Conservation (phyloP, 2,888 invertebrate species). For the Lacanobia wlatinum region DNA sequence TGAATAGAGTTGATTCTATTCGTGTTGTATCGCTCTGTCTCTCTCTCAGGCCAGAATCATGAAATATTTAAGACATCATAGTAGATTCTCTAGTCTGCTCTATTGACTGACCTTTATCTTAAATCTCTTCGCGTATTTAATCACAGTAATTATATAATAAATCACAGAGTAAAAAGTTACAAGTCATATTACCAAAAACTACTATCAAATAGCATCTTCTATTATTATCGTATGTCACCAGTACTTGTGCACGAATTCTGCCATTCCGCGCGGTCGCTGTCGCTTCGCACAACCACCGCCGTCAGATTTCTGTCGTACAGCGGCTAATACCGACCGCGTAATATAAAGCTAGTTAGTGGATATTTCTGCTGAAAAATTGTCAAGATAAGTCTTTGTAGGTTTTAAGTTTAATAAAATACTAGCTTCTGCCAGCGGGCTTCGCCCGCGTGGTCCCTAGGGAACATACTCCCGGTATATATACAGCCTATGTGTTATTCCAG, state of each 20-base stretch:
- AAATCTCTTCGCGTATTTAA: no score
- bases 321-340: constrained; percentile 42
- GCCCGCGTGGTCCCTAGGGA: no score
- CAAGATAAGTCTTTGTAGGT: constrained; percentile 16
- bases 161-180: neutral
- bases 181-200: constrained; percentile 20
- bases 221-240: constrained; percentile 42
- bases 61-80: no score
- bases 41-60: no score
- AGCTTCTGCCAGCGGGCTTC: no score
- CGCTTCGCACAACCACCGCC: constrained; percentile 32
- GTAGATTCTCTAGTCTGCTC: no score
- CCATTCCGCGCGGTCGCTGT: constrained; percentile 46
- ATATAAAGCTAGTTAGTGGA: constrained; percentile 28
- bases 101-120: no score
- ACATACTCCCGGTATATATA: no score
- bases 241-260: constrained; percentile 49
- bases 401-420: neutral
- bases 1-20: no score
- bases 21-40: no score
- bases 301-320: constrained; percentile 58
- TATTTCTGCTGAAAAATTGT: constrained; percentile 22
- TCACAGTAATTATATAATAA: no score
- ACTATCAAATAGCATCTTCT: constrained; percentile 1
- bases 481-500: no score